phyloP scores from a whole-genome alignment of 2,797 vertebrate genomes.

The Cyprinodon diabolis region DNA sequence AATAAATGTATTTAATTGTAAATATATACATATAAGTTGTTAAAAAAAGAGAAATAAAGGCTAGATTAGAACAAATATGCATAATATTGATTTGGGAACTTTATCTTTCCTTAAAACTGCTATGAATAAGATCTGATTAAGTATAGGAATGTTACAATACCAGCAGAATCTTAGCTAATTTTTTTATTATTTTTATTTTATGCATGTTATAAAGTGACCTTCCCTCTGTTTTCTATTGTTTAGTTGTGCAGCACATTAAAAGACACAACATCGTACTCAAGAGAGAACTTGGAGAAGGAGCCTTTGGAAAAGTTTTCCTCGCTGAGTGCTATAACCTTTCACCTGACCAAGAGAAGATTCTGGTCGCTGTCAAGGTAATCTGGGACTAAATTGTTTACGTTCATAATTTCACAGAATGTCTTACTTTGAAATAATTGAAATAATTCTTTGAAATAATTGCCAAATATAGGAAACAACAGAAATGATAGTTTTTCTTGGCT shows the following conservation, averaged over 20 bases:
- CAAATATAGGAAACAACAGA: not conserved
- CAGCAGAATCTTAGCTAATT: not conserved
- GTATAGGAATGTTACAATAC: not conserved
- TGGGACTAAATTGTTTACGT: not conserved
- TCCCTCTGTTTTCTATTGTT: constrained; percentile 16
- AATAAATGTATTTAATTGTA: too few relatives aligned
- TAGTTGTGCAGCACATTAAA: constrained; percentile 98
- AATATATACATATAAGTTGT: too few relatives aligned
- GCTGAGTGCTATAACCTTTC: constrained; percentile 97
- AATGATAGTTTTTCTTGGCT: not conserved
- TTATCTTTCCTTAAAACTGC: too few relatives aligned
- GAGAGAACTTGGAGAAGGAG: constrained; percentile 96
- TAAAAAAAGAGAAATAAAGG: too few relatives aligned
- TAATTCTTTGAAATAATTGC: not conserved
- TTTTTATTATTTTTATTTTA: not conserved
- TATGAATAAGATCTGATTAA: too few relatives aligned
- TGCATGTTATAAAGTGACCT: not conserved
- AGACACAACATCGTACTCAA: constrained; percentile 97
- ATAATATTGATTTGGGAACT: too few relatives aligned
- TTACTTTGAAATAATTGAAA: not conserved
- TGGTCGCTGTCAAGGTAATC: constrained; percentile 97
- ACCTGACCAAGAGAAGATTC: constrained; percentile 93
- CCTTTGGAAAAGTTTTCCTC: constrained; percentile 97
- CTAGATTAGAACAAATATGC: too few relatives aligned
- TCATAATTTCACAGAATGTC: not conserved